phyloP scores from a whole-genome alignment of 2,113 vertebrate genomes.

The Delphinus delphis region DNA sequence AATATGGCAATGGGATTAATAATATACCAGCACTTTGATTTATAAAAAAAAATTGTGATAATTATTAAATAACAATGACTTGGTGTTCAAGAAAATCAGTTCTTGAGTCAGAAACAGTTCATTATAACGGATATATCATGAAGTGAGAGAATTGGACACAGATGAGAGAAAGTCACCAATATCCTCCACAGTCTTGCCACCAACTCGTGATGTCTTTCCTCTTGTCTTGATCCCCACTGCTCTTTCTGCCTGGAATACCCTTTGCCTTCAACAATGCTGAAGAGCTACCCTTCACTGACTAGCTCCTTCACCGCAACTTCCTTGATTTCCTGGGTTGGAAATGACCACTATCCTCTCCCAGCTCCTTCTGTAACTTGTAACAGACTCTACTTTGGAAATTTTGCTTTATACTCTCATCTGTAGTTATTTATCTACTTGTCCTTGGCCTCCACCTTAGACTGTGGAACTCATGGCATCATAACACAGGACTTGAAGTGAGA shows the following conservation, averaged over 20 bases:
- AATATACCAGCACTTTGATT: neutral
- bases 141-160: neutral
- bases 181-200: neutral
- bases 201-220: neutral
- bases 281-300: neutral
- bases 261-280: neutral
- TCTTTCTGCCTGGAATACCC: neutral
- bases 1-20: neutral
- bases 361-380: neutral
- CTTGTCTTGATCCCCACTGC: neutral
- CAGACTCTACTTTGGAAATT: neutral
- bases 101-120: neutral
- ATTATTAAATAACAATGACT: neutral
- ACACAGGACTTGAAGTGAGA: neutral
- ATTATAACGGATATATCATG: neutral
- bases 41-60: neutral
- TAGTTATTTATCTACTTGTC: neutral
- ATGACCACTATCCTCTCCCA: neutral
- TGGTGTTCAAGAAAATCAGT: neutral
- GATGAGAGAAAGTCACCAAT: neutral
- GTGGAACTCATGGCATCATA: neutral
- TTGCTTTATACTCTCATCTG: neutral
- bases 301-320: neutral
- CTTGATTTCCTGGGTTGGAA: neutral
- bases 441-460: neutral